phyloP scores from a whole-genome alignment of 2,888 invertebrate species.

The Caenorhabditis afra region DNA sequence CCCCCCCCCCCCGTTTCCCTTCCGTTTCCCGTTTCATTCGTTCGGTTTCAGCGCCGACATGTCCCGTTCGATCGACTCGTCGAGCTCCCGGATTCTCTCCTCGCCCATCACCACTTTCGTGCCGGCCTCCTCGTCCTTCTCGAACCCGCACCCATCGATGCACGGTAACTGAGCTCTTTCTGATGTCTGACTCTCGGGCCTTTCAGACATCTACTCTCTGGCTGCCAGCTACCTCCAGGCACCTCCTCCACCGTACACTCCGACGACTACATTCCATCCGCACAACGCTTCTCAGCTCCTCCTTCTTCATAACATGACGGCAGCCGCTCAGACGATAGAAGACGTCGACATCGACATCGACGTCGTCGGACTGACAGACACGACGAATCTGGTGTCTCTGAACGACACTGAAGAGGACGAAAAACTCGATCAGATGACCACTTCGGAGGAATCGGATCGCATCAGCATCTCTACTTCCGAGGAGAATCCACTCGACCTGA shows the following conservation, averaged over 20 bases:
- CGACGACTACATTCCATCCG: constrained; percentile 34
- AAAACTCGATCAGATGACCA: constrained; percentile 35
- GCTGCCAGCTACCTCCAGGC: constrained; percentile 50
- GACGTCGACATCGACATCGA: constrained; percentile 66
- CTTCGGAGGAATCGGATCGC: constrained; percentile 35
- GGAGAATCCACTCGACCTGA: constrained; percentile 58
- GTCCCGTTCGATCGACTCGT: constrained; percentile 59
- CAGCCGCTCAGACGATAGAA: constrained; percentile 27
- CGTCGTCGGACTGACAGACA: constrained; percentile 61
- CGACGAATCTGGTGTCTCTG: constrained; percentile 53
- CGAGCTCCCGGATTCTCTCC: constrained; percentile 54
- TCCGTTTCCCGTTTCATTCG: background rate
- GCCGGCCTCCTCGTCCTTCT: constrained; percentile 49
- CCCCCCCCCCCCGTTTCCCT: background rate
- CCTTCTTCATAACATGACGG: constrained; percentile 55
- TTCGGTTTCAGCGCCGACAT: constrained; percentile 56
- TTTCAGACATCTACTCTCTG: constrained; percentile 50
- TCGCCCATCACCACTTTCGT: constrained; percentile 54
- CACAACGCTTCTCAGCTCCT: constrained; percentile 51
- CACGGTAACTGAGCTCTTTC: constrained; percentile 26
- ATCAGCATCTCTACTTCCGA: constrained; percentile 42
- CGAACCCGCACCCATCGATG: constrained; percentile 28
- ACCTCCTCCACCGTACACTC: constrained; percentile 48
- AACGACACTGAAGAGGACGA: constrained; percentile 54
- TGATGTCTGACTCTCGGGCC: background rate